Base-by-base conservation (phyloP, 2,888 invertebrate species). In the Hypsopygia costalis region DNA sequence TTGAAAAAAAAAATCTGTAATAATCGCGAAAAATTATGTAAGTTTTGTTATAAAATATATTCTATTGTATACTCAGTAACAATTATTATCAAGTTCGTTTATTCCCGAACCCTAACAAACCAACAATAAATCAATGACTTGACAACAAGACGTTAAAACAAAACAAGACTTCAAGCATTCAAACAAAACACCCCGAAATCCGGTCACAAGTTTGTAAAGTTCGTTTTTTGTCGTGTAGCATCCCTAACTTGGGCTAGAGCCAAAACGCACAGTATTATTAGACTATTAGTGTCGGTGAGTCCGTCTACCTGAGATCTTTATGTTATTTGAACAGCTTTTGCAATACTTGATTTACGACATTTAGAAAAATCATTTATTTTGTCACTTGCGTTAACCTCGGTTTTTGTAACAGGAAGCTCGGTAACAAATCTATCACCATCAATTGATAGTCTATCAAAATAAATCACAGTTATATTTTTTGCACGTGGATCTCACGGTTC, bases 251-350 rank as follows among this genome's bases (percentile, higher is more conserved):
- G 82, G 86, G 73, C 54, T 60, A 48, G 59, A 61, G 85, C 86
- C 86, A 86, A 82, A 68, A 69, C 63, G 50, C 53, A 52, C 68
- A 66, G 74, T 86, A 86, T 85, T 81, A 83, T 82, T 86, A 86
- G 86, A 79, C 69, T 65, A 78, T 78, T 76, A 75, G 66, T 63
- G 67, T 64, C 73, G 62, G 62, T 56, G 56, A 51, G 62, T 61
- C 54, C 63, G 57, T 73, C 75, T 85, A 85, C 86, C 82, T 85
- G 81, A 52, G 61, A 53, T 61, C 53, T 50, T 55, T 52, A 43
- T 51, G 51, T 63, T 65, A 56, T 49, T 62, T 60, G 42, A 48
- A 38, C 43, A 38, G 39, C 46, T 47, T 50, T 46, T 51, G 49
- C 49, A 48, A 48, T 46, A 21, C 38, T 41, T 50, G 48, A 48